Evolutionary conservation across 2,113 vertebrate genomes (phyloP).

Genomic region (Poeciliopsis prolifica): DNA sequence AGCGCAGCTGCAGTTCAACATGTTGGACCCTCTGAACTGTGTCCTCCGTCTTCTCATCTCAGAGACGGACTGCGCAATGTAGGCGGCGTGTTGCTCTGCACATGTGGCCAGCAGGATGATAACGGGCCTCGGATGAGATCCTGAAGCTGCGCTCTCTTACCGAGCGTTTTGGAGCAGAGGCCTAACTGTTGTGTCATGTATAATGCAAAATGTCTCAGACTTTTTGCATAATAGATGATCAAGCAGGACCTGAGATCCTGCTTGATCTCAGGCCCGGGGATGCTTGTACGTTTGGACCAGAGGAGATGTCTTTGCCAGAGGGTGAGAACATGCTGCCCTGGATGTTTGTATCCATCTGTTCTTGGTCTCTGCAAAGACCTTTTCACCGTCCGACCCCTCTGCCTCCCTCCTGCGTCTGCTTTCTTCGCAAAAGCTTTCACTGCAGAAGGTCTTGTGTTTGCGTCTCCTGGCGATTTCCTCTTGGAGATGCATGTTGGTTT

Average conservation of each 20-base stretch:
- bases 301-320: slow-evolving; percentile 50
- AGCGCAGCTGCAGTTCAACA: neutral
- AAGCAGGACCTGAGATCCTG: slow-evolving; percentile 19
- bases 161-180: slow-evolving; percentile 22
- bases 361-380: slow-evolving; percentile 45
- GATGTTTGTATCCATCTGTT: slow-evolving; percentile 61
- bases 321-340: slow-evolving; percentile 48
- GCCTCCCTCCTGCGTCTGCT: slow-evolving; percentile 19
- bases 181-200: slow-evolving; percentile 54
- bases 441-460: slow-evolving; percentile 34
- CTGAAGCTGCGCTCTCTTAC: slow-evolving; percentile 36
- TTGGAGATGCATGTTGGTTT: slow-evolving; percentile 14
- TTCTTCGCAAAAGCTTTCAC: slow-evolving; percentile 33
- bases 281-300: slow-evolving; percentile 53
- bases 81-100: slow-evolving; percentile 31
- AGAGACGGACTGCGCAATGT: slow-evolving; percentile 4
- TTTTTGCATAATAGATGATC: no score
- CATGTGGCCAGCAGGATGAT: neutral
- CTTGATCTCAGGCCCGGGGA: slow-evolving; percentile 63
- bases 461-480: slow-evolving; percentile 6
- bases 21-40: neutral
- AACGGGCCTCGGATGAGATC: slow-evolving; percentile 18
- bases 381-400: neutral
- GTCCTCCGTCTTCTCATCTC: neutral
- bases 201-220: slow-evolving; percentile 55